Evolutionary conservation across 1,140 invertebrate species (phyloP).

Genomic region (Leptopilina clavipes): DNA sequence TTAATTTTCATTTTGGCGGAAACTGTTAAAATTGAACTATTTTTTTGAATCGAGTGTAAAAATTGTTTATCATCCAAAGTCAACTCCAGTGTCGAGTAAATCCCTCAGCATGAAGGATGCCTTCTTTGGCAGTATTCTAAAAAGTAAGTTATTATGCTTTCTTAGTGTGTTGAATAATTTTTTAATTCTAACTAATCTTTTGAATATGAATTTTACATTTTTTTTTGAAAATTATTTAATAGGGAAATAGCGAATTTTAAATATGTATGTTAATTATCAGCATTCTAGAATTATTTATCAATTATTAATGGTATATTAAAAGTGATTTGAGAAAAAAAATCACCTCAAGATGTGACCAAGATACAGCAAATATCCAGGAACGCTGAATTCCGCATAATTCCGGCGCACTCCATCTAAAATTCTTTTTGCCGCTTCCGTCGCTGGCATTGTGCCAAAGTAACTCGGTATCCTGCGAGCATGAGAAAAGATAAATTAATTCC

Average conservation of each 20-base stretch:
- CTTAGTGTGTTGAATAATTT: constrained; percentile 8
- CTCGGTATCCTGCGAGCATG: constrained; percentile 76
- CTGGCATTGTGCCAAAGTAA: constrained; percentile 80
- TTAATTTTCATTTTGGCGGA: neutral
- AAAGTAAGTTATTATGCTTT: constrained; percentile 47
- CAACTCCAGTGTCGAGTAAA: constrained; percentile 79
- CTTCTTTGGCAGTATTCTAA: constrained; percentile 77
- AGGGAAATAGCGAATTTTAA: too few species aligned
- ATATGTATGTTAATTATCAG: neutral
- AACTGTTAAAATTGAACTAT: constrained; percentile 4
- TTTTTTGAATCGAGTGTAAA: neutral
- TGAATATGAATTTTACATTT: neutral
- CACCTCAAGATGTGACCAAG: constrained; percentile 77
- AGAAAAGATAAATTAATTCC: constrained; percentile 40
- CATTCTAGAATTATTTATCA: neutral
- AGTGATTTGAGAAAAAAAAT: neutral
- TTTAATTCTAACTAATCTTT: constrained; percentile 32
- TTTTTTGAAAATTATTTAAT: neutral
- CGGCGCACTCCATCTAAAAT: constrained; percentile 78
- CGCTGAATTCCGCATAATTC: constrained; percentile 79
- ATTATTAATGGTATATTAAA: neutral
- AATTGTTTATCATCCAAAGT: constrained; percentile 76
- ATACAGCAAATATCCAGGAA: constrained; percentile 78
- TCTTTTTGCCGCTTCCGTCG: constrained; percentile 74
- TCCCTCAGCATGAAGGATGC: constrained; percentile 79